Evolutionary conservation across 2,888 invertebrate species (phyloP).

Genomic region (Drosophila vallismaia): DNA sequence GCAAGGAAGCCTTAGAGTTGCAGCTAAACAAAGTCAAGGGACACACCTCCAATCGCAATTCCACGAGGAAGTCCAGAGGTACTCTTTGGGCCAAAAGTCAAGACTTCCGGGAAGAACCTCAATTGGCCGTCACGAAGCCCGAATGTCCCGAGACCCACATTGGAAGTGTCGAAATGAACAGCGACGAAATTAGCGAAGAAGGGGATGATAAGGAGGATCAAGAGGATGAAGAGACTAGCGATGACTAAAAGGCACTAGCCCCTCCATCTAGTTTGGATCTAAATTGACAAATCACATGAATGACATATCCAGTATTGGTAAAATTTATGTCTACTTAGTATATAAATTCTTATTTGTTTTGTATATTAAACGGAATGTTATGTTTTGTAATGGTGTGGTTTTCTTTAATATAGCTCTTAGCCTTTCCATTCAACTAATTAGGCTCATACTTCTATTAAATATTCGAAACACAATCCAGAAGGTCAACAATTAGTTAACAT

Average conservation of each 20-base stretch:
- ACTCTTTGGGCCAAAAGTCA: background rate
- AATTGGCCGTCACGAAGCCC: slow-evolving; percentile 29
- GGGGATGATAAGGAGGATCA: background rate
- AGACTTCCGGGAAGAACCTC: slow-evolving; percentile 6
- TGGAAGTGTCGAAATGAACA: slow-evolving; percentile 31
- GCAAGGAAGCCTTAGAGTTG: background rate
- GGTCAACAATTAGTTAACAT: slow-evolving; percentile 52
- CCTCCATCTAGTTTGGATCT: background rate
- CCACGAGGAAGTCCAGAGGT: background rate
- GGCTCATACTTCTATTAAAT: slow-evolving; percentile 38
- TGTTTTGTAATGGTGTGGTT: no score
- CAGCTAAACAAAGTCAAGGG: slow-evolving; percentile 7
- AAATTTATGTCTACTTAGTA: background rate
- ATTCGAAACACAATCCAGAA: slow-evolving; percentile 44
- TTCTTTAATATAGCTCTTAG: no score
- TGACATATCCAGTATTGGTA: background rate
- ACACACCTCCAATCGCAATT: background rate
- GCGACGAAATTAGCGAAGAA: slow-evolving; percentile 10
- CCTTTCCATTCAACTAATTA: background rate
- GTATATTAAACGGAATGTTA: background rate
- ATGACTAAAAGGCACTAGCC: background rate
- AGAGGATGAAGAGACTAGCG: slow-evolving; percentile 20
- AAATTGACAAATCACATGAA: background rate
- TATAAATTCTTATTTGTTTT: background rate
- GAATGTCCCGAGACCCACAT: slow-evolving; percentile 57